Percentiles rank a stretch among this genome's conserved stretches.
Evolutionary conservation across 2,888 invertebrate genomes (phyloP).

Genomic region (Achlya flavicornis): DNA sequence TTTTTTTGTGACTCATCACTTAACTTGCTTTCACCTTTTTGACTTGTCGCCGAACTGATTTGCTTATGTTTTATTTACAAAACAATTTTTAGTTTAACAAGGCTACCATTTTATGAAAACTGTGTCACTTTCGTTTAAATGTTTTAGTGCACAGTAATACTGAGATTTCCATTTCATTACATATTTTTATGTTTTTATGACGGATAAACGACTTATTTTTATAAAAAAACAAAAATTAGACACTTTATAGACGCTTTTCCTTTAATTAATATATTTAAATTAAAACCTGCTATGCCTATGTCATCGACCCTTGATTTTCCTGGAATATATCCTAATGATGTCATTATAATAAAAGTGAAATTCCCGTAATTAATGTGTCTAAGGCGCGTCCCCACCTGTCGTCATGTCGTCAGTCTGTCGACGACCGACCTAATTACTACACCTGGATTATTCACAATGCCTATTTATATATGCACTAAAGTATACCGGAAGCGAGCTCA

Average conservation of each 20-base stretch:
- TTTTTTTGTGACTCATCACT: constrained; percentile 37
- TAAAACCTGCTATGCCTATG: neutral
- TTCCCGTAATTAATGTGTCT: constrained; percentile 53
- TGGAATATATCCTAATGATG: constrained; percentile 26
- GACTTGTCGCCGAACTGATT: constrained; percentile 52
- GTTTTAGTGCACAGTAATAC: neutral
- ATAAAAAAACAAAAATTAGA: too few relatives aligned
- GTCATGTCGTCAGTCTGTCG: constrained; percentile 43
- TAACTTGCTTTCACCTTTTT: constrained; percentile 55
- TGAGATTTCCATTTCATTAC: too few relatives aligned
- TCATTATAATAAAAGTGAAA: constrained; percentile 58
- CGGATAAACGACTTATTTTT: too few relatives aligned
- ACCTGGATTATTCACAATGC: constrained; percentile 55
- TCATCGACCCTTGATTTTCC: constrained; percentile 9
- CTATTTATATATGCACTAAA: constrained; percentile 43
- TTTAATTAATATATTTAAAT: neutral
- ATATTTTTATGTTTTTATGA: too few relatives aligned
- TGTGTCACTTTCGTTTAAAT: neutral
- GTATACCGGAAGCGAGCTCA: constrained; percentile 25
- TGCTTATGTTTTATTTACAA: constrained; percentile 13
- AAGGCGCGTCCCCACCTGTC: constrained; percentile 53
- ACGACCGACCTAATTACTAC: constrained; percentile 55
- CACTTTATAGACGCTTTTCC: neutral
- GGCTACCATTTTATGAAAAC: neutral
- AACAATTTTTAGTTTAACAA: neutral